These are phyloP conservation scores for Triops cancriformis DNA, from an alignment of 1,140 invertebrate species.

Conservation along the genomic window DNA sequence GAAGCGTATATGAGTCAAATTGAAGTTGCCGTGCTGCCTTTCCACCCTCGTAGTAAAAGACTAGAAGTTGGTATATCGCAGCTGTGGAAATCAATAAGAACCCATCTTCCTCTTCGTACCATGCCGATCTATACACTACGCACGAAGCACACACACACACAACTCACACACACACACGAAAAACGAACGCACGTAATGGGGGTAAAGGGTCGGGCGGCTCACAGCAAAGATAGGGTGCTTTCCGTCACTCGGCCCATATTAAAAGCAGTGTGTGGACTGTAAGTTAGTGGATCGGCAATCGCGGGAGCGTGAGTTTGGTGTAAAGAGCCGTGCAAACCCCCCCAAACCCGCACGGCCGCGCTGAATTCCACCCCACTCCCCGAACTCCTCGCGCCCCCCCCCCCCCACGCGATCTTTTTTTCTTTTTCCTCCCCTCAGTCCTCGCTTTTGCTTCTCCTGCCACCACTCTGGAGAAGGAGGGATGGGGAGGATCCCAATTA, in stretches of 20 bases:
- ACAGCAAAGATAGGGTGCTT: background rate
- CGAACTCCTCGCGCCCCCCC: no score
- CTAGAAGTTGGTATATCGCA: slow-evolving; percentile 1
- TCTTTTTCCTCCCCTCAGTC: background rate
- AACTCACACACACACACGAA: background rate
- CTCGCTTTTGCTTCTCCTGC: background rate
- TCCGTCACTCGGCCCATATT: background rate
- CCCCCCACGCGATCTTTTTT: background rate
- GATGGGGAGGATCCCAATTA: slow-evolving; percentile 6
- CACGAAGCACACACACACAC: slow-evolving; percentile 4
- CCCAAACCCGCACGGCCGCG: no score
- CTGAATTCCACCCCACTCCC: no score
- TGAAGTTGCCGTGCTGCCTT: slow-evolving; percentile 6
- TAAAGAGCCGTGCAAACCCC: background rate
- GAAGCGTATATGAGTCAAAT: slow-evolving; percentile 14
- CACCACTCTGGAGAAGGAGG: background rate
- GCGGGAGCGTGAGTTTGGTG: slow-evolving; percentile 3
- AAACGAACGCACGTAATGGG: slow-evolving; percentile 12
- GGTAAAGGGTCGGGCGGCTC: background rate
- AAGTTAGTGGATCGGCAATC: background rate
- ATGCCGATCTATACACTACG: slow-evolving; percentile 9
- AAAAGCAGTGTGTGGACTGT: background rate
- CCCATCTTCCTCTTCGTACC: slow-evolving; percentile 12
- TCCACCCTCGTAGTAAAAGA: slow-evolving; percentile 2
- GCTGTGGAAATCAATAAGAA: slow-evolving; percentile 10